Evolutionary conservation across 2,113 vertebrate species (phyloP), one percentile per base, ranked within the genome.

Genomic region (Python bivittatus): DNA sequence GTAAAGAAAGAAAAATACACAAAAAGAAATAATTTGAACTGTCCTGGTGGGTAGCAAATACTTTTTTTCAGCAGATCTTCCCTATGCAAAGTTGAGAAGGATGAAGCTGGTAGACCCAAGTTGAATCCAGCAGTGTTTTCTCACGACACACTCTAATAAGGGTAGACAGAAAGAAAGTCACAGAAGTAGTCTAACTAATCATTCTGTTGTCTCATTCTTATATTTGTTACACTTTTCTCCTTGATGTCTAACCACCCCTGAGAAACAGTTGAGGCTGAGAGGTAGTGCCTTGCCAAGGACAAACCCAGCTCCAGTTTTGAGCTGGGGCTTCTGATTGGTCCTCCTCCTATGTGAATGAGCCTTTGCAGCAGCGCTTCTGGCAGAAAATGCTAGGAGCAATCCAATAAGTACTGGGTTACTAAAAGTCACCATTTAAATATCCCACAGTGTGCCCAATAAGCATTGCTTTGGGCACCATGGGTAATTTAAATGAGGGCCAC

Each of bases 71-170:
- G 13, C 6, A 4, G 7, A 88, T 44, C 87, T 5, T 68, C 29
- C 29, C 38, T 42, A 11, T 44, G 48, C 23, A 61, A 83, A 84
- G 53, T 27, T 54, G 20, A 44, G 54, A n/a, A 23, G 57, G 52
- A 8, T 1, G 54, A 29, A 61, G 68, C 58, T 57, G n/a, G 83
- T 11, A 0, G 0, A 72, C 0, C 0, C 0, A 0, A 15, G n/a
- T 3, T 17, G 68, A 11, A 38, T 57, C 0, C 68, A 56, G 33
- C n/a, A 56, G 17, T 7, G 11, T 11, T 17, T 53, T 9, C 42
- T 17, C 0, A 90, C 64, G 54, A 25, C 92, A 42, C 91, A 15
- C 88, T 15, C 94, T 85, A 1, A 17, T 20, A 3, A 91, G 9
- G 42, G 56, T 79, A 33, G n/a, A 58, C 90, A 86, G 88, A 92